A percentile compares a stretch with the other conserved stretches of the same genome.
Conservation (phyloP, 2,888 invertebrate species). For the Tortrix viridana region DNA sequence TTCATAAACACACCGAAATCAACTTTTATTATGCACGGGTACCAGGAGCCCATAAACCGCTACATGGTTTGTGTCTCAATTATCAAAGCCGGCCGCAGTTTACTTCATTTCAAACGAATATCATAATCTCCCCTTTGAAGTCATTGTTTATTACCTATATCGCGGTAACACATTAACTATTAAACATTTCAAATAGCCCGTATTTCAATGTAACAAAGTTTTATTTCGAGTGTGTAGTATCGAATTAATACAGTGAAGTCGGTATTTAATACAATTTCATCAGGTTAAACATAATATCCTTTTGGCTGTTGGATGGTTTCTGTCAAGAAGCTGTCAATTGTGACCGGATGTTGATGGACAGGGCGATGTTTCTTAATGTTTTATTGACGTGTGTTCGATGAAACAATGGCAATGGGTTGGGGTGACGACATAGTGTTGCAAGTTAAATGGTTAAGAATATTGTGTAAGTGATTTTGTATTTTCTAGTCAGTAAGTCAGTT, state of each 20-base stretch:
- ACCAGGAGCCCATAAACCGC: conserved; percentile 46
- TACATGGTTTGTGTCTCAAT: conserved; percentile 52
- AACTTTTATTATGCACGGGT: conserved; percentile 25
- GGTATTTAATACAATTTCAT: conserved; percentile 29
- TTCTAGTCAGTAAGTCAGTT: no score
- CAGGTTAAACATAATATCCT: conserved; percentile 35
- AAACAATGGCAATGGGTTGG: conserved; percentile 12
- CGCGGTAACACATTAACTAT: conserved; percentile 9
- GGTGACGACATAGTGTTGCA: conserved; percentile 9
- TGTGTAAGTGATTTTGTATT: not conserved
- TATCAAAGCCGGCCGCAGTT: conserved; percentile 44
- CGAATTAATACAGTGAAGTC: not conserved
- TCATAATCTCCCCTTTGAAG: conserved; percentile 56
- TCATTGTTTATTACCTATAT: conserved; percentile 37
- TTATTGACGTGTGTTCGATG: conserved; percentile 2
- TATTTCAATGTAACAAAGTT: conserved; percentile 3
- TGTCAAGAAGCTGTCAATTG: conserved; percentile 26
- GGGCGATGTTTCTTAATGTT: conserved; percentile 6
- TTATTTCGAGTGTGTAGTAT: not conserved
- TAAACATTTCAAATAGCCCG: not conserved
- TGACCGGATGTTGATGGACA: conserved; percentile 11
- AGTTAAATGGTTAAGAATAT: not conserved
- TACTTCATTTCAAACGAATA: conserved; percentile 50
- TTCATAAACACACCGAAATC: conserved; percentile 25
- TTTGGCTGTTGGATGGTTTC: conserved; percentile 17